A percentile compares a stretch with the other conserved stretches of the same genome.
These are phyloP conservation scores for Lipophrys pholis DNA, from an alignment of 2,113 vertebrate species.

Conservation along the genomic window DNA sequence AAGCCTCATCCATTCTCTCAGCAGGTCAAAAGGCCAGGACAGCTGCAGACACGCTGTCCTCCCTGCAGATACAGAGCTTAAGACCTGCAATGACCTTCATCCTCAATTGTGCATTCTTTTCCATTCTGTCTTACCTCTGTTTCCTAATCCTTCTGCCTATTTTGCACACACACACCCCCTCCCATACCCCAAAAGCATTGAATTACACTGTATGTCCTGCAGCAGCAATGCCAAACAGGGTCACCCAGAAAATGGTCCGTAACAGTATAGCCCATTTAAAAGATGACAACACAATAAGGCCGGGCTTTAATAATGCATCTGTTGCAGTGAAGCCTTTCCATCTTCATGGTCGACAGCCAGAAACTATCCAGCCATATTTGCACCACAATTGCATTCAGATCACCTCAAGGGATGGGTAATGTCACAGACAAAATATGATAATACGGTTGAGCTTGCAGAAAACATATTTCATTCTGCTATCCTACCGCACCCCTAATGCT, in stretches of 20 bases:
- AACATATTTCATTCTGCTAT: slow-evolving; percentile 19
- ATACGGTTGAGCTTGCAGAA: slow-evolving; percentile 5
- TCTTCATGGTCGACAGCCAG: slow-evolving; percentile 21
- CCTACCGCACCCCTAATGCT: slow-evolving; percentile 26
- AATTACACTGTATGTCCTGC: slow-evolving; percentile 13
- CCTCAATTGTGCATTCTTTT: neutral
- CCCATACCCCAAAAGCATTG: neutral
- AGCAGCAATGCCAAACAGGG: slow-evolving; percentile 49
- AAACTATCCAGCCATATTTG: slow-evolving; percentile 14
- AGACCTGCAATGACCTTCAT: slow-evolving; percentile 45
- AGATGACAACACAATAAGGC: slow-evolving; percentile 58
- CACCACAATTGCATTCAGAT: slow-evolving; percentile 20
- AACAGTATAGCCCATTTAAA: slow-evolving; percentile 47
- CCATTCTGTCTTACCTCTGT: neutral
- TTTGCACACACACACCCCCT: no score
- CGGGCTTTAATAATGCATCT: slow-evolving; percentile 66
- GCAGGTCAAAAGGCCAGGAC: slow-evolving; percentile 71
- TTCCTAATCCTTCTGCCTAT: neutral
- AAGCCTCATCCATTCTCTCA: slow-evolving; percentile 35
- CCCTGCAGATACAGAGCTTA: slow-evolving; percentile 14
- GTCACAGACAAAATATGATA: slow-evolving; percentile 33
- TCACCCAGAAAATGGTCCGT: slow-evolving; percentile 42
- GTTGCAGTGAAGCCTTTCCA: slow-evolving; percentile 17
- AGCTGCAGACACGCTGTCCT: slow-evolving; percentile 60
- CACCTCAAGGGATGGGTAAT: slow-evolving; percentile 25